phyloP scores from a whole-genome alignment of 1,140 invertebrate species.

The Adoxophyes honmai region DNA sequence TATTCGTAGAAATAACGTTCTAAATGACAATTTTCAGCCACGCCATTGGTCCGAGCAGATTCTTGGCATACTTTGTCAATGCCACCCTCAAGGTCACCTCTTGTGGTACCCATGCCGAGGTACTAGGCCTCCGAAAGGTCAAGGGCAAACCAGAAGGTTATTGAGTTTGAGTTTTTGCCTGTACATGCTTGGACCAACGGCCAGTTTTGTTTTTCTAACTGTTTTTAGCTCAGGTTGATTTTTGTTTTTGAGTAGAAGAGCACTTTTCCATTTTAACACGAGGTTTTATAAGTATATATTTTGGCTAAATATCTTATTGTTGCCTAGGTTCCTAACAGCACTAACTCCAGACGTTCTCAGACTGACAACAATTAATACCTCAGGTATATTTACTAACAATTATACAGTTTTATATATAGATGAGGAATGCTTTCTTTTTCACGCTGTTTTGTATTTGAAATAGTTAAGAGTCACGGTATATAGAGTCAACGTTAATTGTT shows the following conservation, averaged over 20 bases:
- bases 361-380: conserved; percentile 75
- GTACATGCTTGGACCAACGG: conserved; percentile 69
- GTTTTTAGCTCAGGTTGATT: not conserved
- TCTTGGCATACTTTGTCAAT: conserved; percentile 75
- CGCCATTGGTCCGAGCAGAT: conserved; percentile 75
- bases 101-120: conserved; percentile 47
- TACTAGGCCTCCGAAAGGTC: conserved; percentile 32
- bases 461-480: not conserved
- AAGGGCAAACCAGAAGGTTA: conserved; percentile 15
- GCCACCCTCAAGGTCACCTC: conserved; percentile 66
- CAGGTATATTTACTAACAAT: conserved; percentile 68
- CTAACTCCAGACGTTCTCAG: conserved; percentile 76
- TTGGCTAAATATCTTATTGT: conserved; percentile 36
- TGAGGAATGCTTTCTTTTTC: conserved; percentile 70
- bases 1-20: not conserved
- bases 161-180: conserved; percentile 46
- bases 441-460: conserved; percentile 28
- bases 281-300: conserved; percentile 24
- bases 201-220: conserved; percentile 27
- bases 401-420: conserved; percentile 42
- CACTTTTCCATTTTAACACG: conserved; percentile 24
- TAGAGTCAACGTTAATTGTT: not conserved
- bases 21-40: conserved; percentile 49
- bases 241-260: conserved; percentile 19
- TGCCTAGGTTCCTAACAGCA: conserved; percentile 76